Base-by-base conservation (phyloP, 2,888 invertebrate species). In the Chironomus tentans region DNA sequence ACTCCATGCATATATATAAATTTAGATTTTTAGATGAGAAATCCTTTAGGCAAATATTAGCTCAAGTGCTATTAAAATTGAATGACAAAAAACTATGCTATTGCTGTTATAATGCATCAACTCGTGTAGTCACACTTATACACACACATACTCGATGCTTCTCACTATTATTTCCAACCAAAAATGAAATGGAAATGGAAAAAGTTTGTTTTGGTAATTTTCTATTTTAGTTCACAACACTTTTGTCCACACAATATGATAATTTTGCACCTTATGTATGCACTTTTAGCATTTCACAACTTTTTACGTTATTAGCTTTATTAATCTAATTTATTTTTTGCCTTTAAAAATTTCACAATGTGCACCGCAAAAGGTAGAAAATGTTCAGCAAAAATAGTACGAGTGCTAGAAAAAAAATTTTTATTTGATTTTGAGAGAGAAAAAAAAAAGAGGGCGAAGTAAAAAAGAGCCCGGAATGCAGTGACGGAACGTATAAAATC, bases 41-140 rank as follows among this genome's bases (percentile, higher is more conserved):
- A 73, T 62, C 61, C n/a, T 73, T 73, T 61, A 46, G 62, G 46
- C 62, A 73, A 73, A 73, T 73, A 73, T 73, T 73, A 73, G 72
- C 61, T 73, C 62, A 28, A 56, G 71, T 50, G 48, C 71, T 71
- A 50, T 50, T 50, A 71, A 71, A 50, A 50, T 50, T 71, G 56
- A 56, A 71, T 50, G 71, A 71, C 56, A 71, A 50, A n/a, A n/a
- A 71, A 50, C 22, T 71, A 24, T 48, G 71, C 56, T 12, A 65
- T 21, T 65, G 28, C 28, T 61, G 72, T n/a, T n/a, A n/a, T n/a
- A n/a, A n/a, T n/a, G n/a, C 61, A 71, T 28, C 38, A 38, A 38
- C 38, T 38, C 38, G 38, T 38, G 72, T 72, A 56, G 24, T 24
- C 18, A 65, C 62, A 24, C 21, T 3, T 13, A 65, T 10, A 65